Percentiles rank a stretch among this genome's conserved stretches.
phyloP scores from a whole-genome alignment of 2,888 invertebrate species.

The Catocala fraxini region DNA sequence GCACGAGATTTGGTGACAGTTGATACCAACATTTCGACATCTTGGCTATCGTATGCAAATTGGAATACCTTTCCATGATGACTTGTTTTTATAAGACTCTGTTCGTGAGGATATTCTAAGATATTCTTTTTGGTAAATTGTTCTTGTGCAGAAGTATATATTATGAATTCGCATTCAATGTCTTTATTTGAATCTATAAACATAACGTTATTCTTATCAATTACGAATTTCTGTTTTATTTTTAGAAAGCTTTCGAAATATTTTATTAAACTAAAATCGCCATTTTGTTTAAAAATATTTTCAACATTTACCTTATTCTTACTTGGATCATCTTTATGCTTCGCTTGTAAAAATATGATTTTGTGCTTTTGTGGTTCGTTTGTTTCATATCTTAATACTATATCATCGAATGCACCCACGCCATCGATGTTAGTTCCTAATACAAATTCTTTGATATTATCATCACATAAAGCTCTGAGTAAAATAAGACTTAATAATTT shows the following conservation, averaged over 20 bases:
- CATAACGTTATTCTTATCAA: constrained; percentile 27
- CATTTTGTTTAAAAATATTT: constrained; percentile 28
- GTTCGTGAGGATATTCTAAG: constrained; percentile 2
- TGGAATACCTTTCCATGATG: constrained; percentile 26
- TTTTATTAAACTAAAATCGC: constrained; percentile 17
- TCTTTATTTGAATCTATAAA: constrained; percentile 25
- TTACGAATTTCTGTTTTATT: constrained; percentile 28
- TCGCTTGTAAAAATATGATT: constrained; percentile 48
- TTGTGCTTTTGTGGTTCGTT: constrained; percentile 22
- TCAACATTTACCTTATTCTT: constrained; percentile 30
- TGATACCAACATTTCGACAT: constrained; percentile 25
- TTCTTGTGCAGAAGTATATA: constrained; percentile 39
- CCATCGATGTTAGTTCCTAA: constrained; percentile 37
- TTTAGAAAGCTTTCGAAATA: constrained; percentile 42
- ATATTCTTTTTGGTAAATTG: constrained; percentile 20
- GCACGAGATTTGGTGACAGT: constrained; percentile 32
- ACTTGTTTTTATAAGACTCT: constrained; percentile 27
- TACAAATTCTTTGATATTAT: constrained; percentile 29
- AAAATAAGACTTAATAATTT: constrained; percentile 46
- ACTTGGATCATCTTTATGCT: constrained; percentile 35
- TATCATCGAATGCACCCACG: constrained; percentile 51
- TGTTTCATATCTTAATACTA: constrained; percentile 40
- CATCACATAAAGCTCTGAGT: constrained; percentile 31
- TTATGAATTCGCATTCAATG: constrained; percentile 35
- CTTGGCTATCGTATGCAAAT: constrained; percentile 29